Percentiles rank a stretch among this genome's conserved stretches.
These are phyloP conservation scores for Amphiura filiformis DNA, from an alignment of 35 echinoderm and acorn worm species.

Conservation along the genomic window DNA sequence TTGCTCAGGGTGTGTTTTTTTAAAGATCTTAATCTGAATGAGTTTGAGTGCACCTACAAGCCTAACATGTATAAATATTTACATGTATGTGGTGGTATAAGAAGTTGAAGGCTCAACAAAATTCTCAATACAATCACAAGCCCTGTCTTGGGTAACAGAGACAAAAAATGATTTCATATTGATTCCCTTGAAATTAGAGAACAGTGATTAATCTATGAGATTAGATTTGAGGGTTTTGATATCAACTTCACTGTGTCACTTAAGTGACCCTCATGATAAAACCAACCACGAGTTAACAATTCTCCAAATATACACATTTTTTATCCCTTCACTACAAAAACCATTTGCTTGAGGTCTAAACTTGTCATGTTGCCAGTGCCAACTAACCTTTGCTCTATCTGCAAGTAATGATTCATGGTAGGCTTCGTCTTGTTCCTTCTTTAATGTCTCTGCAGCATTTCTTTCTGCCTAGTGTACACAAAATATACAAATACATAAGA, in stretches of 20 bases:
- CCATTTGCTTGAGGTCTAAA: not conserved
- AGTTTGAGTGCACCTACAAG: not conserved
- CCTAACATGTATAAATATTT: not conserved
- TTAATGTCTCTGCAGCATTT: conserved; percentile 61
- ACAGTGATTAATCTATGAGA: no score
- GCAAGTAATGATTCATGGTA: conserved; percentile 90
- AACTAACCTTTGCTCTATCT: conserved; percentile 85
- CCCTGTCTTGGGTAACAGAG: no score
- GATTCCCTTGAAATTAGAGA: no score
- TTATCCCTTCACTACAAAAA: not conserved
- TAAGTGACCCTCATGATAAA: no score
- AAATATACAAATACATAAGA: conserved; percentile 9
- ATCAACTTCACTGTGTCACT: no score
- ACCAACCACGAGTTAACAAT: no score
- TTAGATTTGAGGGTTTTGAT: no score
- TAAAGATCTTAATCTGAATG: not conserved
- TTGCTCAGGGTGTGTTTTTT: not conserved
- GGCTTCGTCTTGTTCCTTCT: conserved; percentile 86
- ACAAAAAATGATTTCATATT: no score
- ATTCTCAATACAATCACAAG: no score
- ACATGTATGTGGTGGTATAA: not conserved
- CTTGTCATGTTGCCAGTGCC: not conserved
- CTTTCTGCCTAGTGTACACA: conserved; percentile 74
- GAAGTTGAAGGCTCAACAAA: not conserved
- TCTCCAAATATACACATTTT: not conserved